phyloP scores from a whole-genome alignment of 2,888 invertebrate genomes.

The Aspidiotus rigidus region DNA sequence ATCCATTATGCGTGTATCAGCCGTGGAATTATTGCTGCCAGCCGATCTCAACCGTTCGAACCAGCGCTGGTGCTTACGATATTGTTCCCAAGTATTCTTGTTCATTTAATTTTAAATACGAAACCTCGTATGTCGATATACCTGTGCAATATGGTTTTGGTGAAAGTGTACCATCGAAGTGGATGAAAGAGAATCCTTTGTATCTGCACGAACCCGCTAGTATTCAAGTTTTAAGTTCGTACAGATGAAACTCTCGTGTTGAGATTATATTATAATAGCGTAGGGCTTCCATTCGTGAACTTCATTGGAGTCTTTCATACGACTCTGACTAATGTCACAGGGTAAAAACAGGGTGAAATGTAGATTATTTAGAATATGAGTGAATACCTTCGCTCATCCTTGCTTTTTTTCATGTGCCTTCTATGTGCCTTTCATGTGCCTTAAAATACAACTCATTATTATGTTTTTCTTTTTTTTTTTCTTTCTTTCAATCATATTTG shows the following conservation, averaged over 20 bases:
- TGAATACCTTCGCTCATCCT: conserved; percentile 13
- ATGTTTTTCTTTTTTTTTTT: conserved; percentile 23
- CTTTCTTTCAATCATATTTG: conserved; percentile 23
- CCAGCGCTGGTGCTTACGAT: background rate
- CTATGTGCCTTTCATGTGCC: conserved; percentile 25
- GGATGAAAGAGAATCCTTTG: conserved; percentile 28
- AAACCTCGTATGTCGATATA: conserved; percentile 31
- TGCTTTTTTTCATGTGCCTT: conserved; percentile 22
- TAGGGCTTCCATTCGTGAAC: too few species aligned
- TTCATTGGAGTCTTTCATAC: too few species aligned
- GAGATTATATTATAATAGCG: too few species aligned
- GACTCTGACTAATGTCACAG: conserved; percentile 3
- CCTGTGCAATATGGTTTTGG: conserved; percentile 33
- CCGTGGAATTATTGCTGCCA: conserved; percentile 32
- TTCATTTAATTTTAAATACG: conserved; percentile 23
- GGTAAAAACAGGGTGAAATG: conserved; percentile 27
- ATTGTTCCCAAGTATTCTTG: conserved; percentile 16
- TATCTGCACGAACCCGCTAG: conserved; percentile 26
- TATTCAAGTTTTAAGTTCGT: conserved; percentile 24
- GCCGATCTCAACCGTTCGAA: conserved; percentile 15
- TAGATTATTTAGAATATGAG: conserved; percentile 17
- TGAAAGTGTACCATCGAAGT: conserved; percentile 27
- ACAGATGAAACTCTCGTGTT: background rate
- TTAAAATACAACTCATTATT: conserved; percentile 1
- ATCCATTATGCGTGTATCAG: conserved; percentile 24